Base-by-base conservation (phyloP, 2,888 invertebrate genomes). In the Cephus sareptanus region DNA sequence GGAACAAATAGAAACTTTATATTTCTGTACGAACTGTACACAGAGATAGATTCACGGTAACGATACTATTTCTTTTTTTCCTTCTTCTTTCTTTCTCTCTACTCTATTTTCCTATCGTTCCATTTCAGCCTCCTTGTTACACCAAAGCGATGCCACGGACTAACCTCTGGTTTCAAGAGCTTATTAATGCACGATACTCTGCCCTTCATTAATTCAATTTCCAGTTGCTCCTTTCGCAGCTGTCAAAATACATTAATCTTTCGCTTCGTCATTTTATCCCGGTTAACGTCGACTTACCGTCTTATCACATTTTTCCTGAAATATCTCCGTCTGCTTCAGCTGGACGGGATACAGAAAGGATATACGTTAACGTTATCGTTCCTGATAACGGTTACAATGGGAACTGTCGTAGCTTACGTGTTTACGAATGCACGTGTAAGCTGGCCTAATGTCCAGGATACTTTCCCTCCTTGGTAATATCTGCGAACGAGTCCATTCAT, bases 341-440 rank as follows among this genome's bases (percentile, higher is more conserved):
- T 91, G 80, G 79, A 87, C 86, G 77, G 33, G 35, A 23, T 2
- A 56, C 56, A 56, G 23, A 56, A 56, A 56, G 56, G 56, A 56
- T 56, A 56, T 6, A 23, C 56, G 23, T 56, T 23, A 56, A 56
- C 23, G 56, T 23, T 9, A 56, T 56, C 56, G 6, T 1, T 9
- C 9, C 56, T 9, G 56, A 56, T 56, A 56, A 56, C 23, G 9
- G 56, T 23, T 56, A 15, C 56, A 56, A 56, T 56, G 56, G 56
- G 23, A 9, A 56, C 23, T 56, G 9, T 56, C 4, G 23, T 31
- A 31, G 89, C 91, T 91, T 87, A 91, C 91, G 86, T 91, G 91
- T 78, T 91, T 89, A 82, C 87, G 88, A 83, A 91, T 86, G 81
- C 90, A 91, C 80, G 89, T 88, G 86, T 90, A 91, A 69, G 87